phyloP scores from a whole-genome alignment of 2,888 invertebrate genomes.

The Eupelmus urozonus region DNA sequence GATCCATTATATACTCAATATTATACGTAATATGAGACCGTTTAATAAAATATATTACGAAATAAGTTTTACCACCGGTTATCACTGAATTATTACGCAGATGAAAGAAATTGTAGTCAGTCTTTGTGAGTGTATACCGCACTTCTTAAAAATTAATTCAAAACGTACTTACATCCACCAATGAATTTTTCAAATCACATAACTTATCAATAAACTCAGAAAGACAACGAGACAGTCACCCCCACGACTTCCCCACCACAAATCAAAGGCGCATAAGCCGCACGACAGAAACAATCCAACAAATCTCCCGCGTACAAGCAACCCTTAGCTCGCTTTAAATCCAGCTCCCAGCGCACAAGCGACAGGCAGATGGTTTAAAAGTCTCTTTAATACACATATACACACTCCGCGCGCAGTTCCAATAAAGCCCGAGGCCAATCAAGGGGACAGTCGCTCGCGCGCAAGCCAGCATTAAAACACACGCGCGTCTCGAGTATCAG shows the following conservation, averaged over 20 bases:
- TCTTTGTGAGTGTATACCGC: too few species aligned
- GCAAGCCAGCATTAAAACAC: not conserved
- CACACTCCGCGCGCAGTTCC: not conserved
- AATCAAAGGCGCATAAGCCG: not conserved
- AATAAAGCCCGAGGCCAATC: slow-evolving; percentile 14
- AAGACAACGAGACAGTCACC: too few species aligned
- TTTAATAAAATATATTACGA: too few species aligned
- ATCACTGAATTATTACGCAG: too few species aligned
- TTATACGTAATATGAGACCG: too few species aligned
- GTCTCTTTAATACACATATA: not conserved
- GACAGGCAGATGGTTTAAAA: slow-evolving; percentile 46
- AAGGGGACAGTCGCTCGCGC: slow-evolving; percentile 22
- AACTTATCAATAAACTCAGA: too few species aligned
- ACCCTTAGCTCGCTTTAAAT: slow-evolving; percentile 24
- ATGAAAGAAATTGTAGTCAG: too few species aligned
- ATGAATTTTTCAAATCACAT: too few species aligned
- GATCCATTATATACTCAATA: too few species aligned
- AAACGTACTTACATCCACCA: too few species aligned
- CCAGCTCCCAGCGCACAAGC: not conserved
- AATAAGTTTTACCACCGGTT: too few species aligned
- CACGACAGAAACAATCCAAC: not conserved
- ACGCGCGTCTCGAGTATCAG: not conserved
- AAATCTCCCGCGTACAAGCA: not conserved
- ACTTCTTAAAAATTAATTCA: too few species aligned
- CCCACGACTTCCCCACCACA: not conserved